Percentiles rank a stretch among this genome's conserved stretches.
These are phyloP conservation scores for Tachysurus vachellii DNA, from an alignment of 2,113 vertebrate species.

Conservation along the genomic window DNA sequence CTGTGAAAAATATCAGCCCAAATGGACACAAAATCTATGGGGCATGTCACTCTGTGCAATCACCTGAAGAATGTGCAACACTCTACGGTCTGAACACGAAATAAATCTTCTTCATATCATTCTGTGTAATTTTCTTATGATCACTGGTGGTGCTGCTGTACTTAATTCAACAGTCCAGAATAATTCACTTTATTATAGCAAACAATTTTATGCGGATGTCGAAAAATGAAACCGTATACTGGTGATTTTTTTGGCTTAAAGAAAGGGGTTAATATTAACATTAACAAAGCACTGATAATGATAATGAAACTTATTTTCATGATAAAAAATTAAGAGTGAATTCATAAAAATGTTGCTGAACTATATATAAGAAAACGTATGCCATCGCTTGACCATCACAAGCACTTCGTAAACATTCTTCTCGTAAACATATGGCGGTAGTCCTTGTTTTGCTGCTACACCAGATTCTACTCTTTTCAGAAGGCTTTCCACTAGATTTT, in stretches of 20 bases:
- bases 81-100: not conserved
- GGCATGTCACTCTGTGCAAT: not conserved
- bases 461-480: not conserved
- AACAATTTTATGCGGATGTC: not conserved
- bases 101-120: not conserved
- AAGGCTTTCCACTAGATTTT: constrained; percentile 2
- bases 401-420: not conserved
- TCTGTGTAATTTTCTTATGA: not conserved
- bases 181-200: not conserved
- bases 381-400: not conserved
- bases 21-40: not conserved
- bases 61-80: not conserved
- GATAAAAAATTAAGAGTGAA: not conserved
- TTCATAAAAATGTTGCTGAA: not conserved
- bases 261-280: not conserved
- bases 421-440: not conserved
- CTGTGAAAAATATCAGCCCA: not conserved
- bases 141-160: not conserved
- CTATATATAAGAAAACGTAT: not conserved
- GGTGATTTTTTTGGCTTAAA: not conserved
- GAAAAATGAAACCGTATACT: not conserved
- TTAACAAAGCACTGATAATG: not conserved
- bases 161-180: not conserved
- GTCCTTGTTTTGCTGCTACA: not conserved
- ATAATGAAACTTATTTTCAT: not conserved